Percentiles rank a stretch among this genome's conserved stretches.
Evolutionary conservation across 2,888 invertebrate genomes (phyloP).

Genomic region (Pantelozetes paolii): DNA sequence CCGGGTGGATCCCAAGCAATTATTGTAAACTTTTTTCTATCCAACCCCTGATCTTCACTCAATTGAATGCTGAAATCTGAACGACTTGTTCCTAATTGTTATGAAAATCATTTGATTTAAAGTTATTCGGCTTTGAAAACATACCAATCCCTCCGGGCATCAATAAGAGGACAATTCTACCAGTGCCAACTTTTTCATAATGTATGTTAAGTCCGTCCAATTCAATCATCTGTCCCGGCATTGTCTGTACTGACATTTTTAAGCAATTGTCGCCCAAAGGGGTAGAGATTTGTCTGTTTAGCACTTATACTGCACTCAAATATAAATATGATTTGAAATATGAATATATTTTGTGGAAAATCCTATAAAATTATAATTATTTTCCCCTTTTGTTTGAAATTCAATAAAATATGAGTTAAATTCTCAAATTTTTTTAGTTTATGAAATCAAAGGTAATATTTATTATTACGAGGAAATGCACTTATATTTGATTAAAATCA

Average conservation of each 20-base stretch:
- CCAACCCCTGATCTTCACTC: constrained; percentile 47
- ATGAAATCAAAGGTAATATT: too few species aligned
- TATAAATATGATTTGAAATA: too few species aligned
- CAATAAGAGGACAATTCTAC: constrained; percentile 62
- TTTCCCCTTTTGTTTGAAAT: too few species aligned
- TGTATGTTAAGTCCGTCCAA: constrained; percentile 62
- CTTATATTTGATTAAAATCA: too few species aligned
- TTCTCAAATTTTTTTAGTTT: too few species aligned
- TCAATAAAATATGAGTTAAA: too few species aligned
- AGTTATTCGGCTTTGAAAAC: neutral
- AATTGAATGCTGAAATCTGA: constrained; percentile 53
- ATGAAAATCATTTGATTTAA: neutral
- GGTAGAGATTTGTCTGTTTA: too few species aligned
- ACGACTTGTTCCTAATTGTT: constrained; percentile 49
- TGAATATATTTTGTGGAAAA: too few species aligned
- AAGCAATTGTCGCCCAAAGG: too few species aligned
- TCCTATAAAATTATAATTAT: too few species aligned
- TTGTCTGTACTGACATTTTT: neutral
- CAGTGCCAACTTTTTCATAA: constrained; percentile 62
- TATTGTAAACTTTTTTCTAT: constrained; percentile 51
- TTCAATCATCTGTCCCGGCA: constrained; percentile 52
- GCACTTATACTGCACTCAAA: too few species aligned
- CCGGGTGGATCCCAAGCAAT: constrained; percentile 68
- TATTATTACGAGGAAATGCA: too few species aligned
- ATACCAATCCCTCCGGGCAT: constrained; percentile 65